phyloP scores from a whole-genome alignment of 2,797 vertebrate species.

The Falco biarmicus region DNA sequence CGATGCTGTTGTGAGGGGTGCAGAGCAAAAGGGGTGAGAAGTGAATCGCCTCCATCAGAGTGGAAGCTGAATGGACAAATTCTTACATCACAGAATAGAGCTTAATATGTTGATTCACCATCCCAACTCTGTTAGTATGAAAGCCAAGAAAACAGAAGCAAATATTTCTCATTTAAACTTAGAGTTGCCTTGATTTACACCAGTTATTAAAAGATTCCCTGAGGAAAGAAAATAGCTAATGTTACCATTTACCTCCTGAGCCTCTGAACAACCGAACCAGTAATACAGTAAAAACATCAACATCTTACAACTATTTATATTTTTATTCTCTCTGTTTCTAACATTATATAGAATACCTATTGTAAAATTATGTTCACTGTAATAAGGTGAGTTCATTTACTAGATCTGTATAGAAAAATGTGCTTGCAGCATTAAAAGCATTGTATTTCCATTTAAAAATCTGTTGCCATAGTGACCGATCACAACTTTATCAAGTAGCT shows the following conservation, averaged over 20 bases:
- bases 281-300: not conserved
- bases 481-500: slow-evolving; percentile 44
- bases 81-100: rapidly evolving
- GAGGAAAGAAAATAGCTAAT: slow-evolving; percentile 13
- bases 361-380: not conserved
- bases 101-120: not conserved
- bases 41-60: not conserved
- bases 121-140: not conserved
- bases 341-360: not conserved
- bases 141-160: slow-evolving; percentile 26
- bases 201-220: slow-evolving; percentile 11
- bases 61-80: not conserved
- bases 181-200: slow-evolving; percentile 1
- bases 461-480: slow-evolving; percentile 62
- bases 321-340: not conserved
- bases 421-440: slow-evolving; percentile 11
- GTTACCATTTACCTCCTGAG: not conserved
- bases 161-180: slow-evolving; percentile 5
- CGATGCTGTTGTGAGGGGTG: not conserved
- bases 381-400: slow-evolving; percentile 4
- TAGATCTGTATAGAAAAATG: not conserved
- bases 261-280: not conserved
- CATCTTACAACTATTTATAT: not conserved
- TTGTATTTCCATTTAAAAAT: slow-evolving; percentile 54
- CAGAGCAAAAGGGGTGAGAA: not conserved